A percentile compares a stretch with the other conserved stretches of the same genome.
phyloP scores from a whole-genome alignment of 2,888 invertebrate species.

The Drosophila colorata region DNA sequence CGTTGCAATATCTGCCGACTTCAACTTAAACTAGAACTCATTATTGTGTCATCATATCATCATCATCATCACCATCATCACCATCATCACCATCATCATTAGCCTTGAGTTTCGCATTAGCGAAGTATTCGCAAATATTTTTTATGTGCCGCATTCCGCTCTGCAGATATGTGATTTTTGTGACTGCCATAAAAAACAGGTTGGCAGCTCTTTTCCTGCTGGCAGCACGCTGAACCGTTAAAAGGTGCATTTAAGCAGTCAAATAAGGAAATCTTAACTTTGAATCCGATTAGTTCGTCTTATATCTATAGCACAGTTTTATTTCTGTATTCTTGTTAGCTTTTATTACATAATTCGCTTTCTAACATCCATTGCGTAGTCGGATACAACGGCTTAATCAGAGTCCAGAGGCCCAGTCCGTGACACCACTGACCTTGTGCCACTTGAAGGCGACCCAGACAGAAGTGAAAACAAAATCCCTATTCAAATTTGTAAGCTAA shows the following conservation, averaged over 20 bases:
- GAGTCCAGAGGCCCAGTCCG: slow-evolving; percentile 41
- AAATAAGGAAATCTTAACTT: slow-evolving; percentile 33
- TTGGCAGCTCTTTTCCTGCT: slow-evolving; percentile 13
- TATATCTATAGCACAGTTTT: background rate
- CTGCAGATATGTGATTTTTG: slow-evolving; percentile 4
- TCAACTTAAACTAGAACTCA: slow-evolving; percentile 57
- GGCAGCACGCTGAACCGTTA: slow-evolving; percentile 30
- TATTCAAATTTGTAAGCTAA: slow-evolving; percentile 70
- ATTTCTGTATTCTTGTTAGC: background rate
- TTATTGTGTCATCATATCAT: slow-evolving; percentile 63
- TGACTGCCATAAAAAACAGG: slow-evolving; percentile 26
- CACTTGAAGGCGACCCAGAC: slow-evolving; percentile 71
- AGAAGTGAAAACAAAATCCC: slow-evolving; percentile 78
- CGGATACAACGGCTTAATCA: slow-evolving; percentile 54
- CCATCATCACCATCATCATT: slow-evolving; percentile 20
- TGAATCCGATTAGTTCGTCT: slow-evolving; percentile 17
- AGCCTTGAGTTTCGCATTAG: slow-evolving; percentile 35
- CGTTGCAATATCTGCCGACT: slow-evolving; percentile 54
- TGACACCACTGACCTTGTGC: slow-evolving; percentile 73
- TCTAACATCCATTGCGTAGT: slow-evolving; percentile 12
- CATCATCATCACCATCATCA: slow-evolving; percentile 21
- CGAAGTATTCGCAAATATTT: slow-evolving; percentile 42
- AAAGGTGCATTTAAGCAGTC: slow-evolving; percentile 21
- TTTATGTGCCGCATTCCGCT: slow-evolving; percentile 17
- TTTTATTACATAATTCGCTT: slow-evolving; percentile 48